A percentile compares a stretch with the other conserved stretches of the same genome.
Evolutionary conservation across 2,888 invertebrate species (phyloP).

Genomic region (Piscicola geometra): DNA sequence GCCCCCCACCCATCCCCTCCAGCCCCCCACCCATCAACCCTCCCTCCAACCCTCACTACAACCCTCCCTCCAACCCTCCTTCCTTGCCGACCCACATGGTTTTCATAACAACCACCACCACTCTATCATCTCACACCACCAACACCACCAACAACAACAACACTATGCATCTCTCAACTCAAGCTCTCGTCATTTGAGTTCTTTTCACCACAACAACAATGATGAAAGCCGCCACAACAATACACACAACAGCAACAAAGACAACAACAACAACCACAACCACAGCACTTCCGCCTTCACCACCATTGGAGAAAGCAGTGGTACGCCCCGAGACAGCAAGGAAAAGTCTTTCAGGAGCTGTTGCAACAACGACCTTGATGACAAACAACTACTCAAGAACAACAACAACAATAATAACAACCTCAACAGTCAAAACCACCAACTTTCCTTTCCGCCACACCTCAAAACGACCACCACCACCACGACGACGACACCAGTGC

Average conservation of each 20-base stretch:
- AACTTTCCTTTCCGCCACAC: neutral
- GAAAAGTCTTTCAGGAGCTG: neutral
- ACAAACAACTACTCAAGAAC: constrained; percentile 6
- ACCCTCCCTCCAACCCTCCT: too few species aligned
- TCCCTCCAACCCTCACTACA: too few species aligned
- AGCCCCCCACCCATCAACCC: too few species aligned
- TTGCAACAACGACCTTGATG: constrained; percentile 7
- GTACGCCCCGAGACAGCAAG: neutral
- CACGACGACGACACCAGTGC: neutral
- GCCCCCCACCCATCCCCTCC: neutral
- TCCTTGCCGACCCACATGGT: too few species aligned
- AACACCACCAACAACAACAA: constrained; percentile 14
- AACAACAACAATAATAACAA: neutral
- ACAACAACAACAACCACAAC: neutral
- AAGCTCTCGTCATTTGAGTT: constrained; percentile 10
- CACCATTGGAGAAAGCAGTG: constrained; percentile 18
- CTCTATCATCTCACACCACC: neutral
- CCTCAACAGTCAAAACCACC: constrained; percentile 11
- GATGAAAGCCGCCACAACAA: neutral
- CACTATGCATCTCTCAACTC: constrained; percentile 22
- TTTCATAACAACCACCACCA: neutral
- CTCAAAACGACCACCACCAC: neutral
- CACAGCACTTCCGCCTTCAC: constrained; percentile 20
- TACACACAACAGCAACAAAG: neutral
- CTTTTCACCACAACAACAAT: constrained; percentile 8